Conservation (phyloP, 2,888 invertebrate genomes). For the Diabrotica balteata region DNA sequence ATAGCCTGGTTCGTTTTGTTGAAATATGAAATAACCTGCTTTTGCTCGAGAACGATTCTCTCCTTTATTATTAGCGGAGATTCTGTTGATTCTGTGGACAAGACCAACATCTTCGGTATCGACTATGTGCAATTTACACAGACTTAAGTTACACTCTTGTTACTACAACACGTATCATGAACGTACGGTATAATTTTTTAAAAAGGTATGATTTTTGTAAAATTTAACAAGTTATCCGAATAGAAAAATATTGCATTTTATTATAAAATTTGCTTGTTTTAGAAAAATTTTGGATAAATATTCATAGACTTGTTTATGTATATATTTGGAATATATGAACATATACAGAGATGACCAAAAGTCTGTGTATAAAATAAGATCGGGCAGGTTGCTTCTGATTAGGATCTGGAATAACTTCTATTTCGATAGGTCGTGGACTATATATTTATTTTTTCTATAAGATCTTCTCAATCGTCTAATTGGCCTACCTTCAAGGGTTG, state of each 20-base stretch:
- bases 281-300: too few species aligned
- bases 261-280: too few species aligned
- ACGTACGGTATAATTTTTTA: neutral
- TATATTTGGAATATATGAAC: too few species aligned
- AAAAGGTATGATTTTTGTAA: neutral
- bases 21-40: constrained; percentile 59
- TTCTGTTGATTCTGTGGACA: constrained; percentile 42
- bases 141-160: constrained; percentile 9
- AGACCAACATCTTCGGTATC: constrained; percentile 14
- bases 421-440: too few species aligned
- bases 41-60: constrained; percentile 51
- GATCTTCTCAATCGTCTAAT: too few species aligned
- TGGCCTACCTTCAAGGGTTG: too few species aligned
- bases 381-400: too few species aligned
- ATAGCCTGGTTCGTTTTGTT: constrained; percentile 58
- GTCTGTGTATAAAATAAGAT: too few species aligned
- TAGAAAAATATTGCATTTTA: neutral
- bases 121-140: constrained; percentile 17
- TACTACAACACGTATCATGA: constrained; percentile 8
- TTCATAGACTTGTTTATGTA: too few species aligned
- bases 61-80: constrained; percentile 57
- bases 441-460: too few species aligned
- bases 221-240: neutral
- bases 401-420: too few species aligned
- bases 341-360: too few species aligned